Conservation (phyloP, 2,888 invertebrate genomes). For the Rambutsinella grinnellia region DNA sequence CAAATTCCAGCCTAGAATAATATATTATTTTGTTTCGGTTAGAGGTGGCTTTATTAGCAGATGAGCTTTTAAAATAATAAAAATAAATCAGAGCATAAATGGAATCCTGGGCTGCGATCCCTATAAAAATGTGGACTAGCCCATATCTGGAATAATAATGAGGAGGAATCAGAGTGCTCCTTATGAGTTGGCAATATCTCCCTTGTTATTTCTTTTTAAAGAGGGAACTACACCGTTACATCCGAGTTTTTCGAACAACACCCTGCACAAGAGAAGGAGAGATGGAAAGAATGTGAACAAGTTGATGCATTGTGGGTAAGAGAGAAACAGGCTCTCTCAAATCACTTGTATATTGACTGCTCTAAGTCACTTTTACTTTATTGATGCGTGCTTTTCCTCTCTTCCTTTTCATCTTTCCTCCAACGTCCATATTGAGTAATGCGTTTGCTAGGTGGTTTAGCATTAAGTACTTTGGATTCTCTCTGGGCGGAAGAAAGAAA, state of each 20-base stretch:
- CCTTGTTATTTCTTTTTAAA: too few relatives aligned
- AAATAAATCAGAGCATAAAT: background rate
- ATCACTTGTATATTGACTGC: conserved; percentile 38
- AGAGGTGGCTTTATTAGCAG: background rate
- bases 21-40: too few relatives aligned
- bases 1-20: background rate
- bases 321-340: conserved; percentile 16
- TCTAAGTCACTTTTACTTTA: conserved; percentile 38
- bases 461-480: conserved; percentile 14
- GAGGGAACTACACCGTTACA: too few relatives aligned
- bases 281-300: background rate
- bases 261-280: background rate
- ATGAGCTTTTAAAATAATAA: background rate
- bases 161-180: too few relatives aligned
- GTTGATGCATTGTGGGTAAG: background rate
- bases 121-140: background rate
- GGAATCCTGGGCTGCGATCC: background rate
- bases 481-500: too few relatives aligned
- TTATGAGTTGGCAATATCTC: too few relatives aligned
- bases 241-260: too few relatives aligned
- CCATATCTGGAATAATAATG: background rate
- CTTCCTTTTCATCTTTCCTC: background rate
- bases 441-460: conserved; percentile 10
- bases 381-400: conserved; percentile 21
- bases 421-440: background rate